Evolutionary conservation across 2,888 invertebrate species (phyloP).

Genomic region (Campoplex capitator): DNA sequence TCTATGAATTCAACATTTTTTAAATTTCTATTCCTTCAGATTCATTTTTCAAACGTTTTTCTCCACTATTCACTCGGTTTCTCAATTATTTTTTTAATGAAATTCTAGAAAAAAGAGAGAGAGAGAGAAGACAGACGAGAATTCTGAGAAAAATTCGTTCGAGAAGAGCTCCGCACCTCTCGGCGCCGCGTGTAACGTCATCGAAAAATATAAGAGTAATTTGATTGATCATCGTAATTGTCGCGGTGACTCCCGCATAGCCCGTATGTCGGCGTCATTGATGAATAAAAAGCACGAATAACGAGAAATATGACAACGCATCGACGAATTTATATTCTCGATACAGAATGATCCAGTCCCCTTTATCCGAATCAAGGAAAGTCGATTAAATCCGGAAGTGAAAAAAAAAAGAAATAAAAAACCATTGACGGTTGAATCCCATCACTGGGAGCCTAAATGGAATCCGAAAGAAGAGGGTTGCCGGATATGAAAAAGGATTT

Average conservation of each 20-base stretch:
- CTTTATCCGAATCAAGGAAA: no score
- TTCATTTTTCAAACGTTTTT: not conserved
- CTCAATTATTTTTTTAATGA: no score
- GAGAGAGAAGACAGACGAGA: no score
- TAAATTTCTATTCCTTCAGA: not conserved
- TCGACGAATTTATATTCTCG: not conserved
- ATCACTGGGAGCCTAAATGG: not conserved
- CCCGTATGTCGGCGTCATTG: not conserved
- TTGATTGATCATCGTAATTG: not conserved
- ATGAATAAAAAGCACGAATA: not conserved
- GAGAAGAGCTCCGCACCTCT: no score
- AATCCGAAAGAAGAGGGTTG: not conserved
- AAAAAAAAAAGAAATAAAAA: not conserved
- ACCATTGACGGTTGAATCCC: not conserved
- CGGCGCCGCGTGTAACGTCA: no score
- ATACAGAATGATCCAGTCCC: not conserved
- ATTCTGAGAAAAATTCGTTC: no score
- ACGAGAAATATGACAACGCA: not conserved
- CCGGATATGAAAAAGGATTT: slow-evolving; percentile 28
- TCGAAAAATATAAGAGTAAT: not conserved
- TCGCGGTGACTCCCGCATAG: not conserved
- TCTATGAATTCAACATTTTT: not conserved
- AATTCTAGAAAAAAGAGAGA: no score
- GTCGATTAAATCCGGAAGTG: not conserved
- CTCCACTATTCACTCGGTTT: no score